Base-by-base conservation (phyloP, 2,888 invertebrate genomes). In the Eupsilia transversa region DNA sequence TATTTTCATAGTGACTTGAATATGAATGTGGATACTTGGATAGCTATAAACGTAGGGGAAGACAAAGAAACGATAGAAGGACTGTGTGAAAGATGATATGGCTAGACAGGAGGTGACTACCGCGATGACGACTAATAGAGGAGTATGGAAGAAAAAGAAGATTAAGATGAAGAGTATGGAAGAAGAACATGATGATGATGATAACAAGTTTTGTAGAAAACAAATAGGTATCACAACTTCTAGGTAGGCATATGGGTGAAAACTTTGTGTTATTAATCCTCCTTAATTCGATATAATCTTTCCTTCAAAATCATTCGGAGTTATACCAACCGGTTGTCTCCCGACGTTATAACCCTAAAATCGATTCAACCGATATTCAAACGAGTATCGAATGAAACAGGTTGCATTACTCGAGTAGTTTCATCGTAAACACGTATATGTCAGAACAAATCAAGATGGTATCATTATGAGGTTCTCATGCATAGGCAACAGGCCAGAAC, bases 401-500 rank as follows among this genome's bases (percentile, higher is more conserved):
- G 66, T 69, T 69, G 38, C 61, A 49, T 27, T 72, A 65, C 64
- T 63, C 38, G 54, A 66, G 27, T 43, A 35, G 79, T 84, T 84
- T 84, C 77, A 49, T 77, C 75, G 83, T 57, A 61, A 86, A 74
- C 66, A 69, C 49, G 65, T 65, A 49, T 33, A 75, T 59, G 74
- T 76, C 79, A 72, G 68, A 72, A 79, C 72, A 78, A 84, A 77
- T 84, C 71, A 73, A 75, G 87, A 87, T 87, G 64, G 73, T 78
- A 79, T 77, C 84, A 80, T 85, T 78, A 83, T 63, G 54, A 63
- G 33, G 79, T 86, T 86, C 82, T 83, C 83, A 87, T 84, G 79
- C 75, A 85, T 82, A 80, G 72, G 72, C 74, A 79, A 78, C 54
- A 65, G 77, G 52, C 65, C 61, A 52, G 52, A 52, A 64, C 74